Percentiles rank a stretch among this genome's conserved stretches.
phyloP scores from a whole-genome alignment of 2,888 invertebrate genomes.

The Deilephila porcellus region DNA sequence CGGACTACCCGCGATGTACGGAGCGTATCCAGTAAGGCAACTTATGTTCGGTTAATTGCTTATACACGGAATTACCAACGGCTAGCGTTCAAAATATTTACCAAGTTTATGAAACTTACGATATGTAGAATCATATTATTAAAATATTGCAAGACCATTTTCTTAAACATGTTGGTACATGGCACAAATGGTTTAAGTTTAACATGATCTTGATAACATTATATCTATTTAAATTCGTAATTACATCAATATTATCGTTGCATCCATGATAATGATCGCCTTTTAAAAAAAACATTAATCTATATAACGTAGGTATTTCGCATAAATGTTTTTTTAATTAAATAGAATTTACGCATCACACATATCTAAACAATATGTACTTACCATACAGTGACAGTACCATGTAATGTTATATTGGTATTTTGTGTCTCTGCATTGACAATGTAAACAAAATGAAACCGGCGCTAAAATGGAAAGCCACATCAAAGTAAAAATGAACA shows the following conservation, averaged over 20 bases:
- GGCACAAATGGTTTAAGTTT: no score
- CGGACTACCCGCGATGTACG: background rate
- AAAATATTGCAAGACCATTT: no score
- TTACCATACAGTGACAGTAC: no score
- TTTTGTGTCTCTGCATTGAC: no score
- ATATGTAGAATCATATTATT: background rate
- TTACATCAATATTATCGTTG: background rate
- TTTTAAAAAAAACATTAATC: background rate
- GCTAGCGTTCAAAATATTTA: background rate
- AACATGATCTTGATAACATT: no score
- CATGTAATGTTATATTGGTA: no score
- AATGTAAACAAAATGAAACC: no score
- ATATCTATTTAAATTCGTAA: background rate
- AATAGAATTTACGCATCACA: no score
- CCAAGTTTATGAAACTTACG: background rate
- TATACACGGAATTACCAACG: background rate
- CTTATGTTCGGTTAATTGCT: background rate
- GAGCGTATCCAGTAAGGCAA: background rate
- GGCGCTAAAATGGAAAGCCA: no score
- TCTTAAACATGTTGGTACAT: no score
- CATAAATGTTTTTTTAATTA: background rate
- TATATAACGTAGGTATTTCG: background rate
- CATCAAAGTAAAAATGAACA: no score
- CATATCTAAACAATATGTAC: no score
- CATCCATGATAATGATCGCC: background rate